Conservation (phyloP, 2,797 vertebrate genomes). For the Amblyraja radiata region DNA sequence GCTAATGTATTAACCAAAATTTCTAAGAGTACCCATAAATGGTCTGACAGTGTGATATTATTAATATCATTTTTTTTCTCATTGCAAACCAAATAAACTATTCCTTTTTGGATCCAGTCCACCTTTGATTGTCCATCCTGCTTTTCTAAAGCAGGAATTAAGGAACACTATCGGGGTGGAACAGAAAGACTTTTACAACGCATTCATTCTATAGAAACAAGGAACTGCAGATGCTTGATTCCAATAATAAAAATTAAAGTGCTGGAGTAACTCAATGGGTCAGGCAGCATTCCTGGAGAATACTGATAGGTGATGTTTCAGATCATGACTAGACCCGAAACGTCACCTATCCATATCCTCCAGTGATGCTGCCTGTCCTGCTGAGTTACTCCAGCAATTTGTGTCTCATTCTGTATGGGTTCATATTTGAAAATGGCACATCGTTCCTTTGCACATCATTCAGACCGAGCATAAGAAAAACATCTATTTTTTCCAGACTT, state of each 20-base stretch:
- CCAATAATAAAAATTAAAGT: too few species aligned
- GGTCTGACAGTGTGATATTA: not conserved
- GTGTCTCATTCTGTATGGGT: not conserved
- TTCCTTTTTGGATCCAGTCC: not conserved
- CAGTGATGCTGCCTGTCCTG: too few species aligned
- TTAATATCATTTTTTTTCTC: not conserved
- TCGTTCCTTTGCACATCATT: not conserved
- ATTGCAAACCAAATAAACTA: not conserved
- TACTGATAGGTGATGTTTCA: too few species aligned
- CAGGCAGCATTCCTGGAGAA: too few species aligned
- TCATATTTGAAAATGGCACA: not conserved
- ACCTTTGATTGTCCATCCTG: not conserved
- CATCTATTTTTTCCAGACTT: too few species aligned
- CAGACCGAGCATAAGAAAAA: not conserved
- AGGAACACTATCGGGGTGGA: not conserved
- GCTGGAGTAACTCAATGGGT: too few species aligned
- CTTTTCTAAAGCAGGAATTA: not conserved
- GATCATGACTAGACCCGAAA: too few species aligned
- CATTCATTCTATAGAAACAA: not conserved
- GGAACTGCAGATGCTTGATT: too few species aligned
- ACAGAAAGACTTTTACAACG: not conserved
- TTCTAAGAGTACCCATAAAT: not conserved
- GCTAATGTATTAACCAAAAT: not conserved
- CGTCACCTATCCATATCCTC: too few species aligned
- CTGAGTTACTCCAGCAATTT: too few species aligned